Evolutionary conservation across 2,888 invertebrate genomes (phyloP), one percentile per base, ranked within the genome.

Genomic region (Diabrotica balteata): DNA sequence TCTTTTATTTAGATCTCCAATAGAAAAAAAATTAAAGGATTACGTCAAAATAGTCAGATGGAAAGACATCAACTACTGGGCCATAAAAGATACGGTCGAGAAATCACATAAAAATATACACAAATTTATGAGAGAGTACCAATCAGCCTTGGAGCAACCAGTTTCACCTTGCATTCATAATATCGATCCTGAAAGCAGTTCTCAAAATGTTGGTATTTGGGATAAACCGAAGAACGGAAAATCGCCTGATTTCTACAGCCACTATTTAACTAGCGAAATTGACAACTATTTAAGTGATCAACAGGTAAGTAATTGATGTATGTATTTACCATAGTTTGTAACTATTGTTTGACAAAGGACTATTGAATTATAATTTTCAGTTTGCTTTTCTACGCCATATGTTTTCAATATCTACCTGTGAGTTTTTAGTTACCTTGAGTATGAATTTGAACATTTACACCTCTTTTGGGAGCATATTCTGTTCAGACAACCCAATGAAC

Each of bases 31-130:
- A 81, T 83, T 99, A 9, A 92, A 92, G 74, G 97, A 97, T 75
- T 96, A 95, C 80, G 93, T 98, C 0, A 97, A 97, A 84, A 97
- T 99, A 63, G 94, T 94, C 60, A 89, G 95, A 50, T 99, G 98
- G 94, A 91, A 95, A 78, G 98, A 99, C 79, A 89, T 95, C 10
- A 98, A 93, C 78, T 96, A 97, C 81, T 97, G 95, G 90, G 92
- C 96, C 46, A 91, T 98, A 63, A 95, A 94, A 76, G 93, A 93
- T 74, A 93, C 95, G 0, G 91, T 96, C 0, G 91, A 93, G 51
- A 95, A 94, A 79, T 93, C 95, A 0, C 97, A 97, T 80, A 90
- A 92, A 71, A 93, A 91, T 22, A 85, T 98, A 8, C 93, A 94
- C 80, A 96, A 96, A 81, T 91, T 92, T 79, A 90, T 95, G 45